Conservation (phyloP, 1,140 invertebrate species). For the Eumaeus atala region DNA sequence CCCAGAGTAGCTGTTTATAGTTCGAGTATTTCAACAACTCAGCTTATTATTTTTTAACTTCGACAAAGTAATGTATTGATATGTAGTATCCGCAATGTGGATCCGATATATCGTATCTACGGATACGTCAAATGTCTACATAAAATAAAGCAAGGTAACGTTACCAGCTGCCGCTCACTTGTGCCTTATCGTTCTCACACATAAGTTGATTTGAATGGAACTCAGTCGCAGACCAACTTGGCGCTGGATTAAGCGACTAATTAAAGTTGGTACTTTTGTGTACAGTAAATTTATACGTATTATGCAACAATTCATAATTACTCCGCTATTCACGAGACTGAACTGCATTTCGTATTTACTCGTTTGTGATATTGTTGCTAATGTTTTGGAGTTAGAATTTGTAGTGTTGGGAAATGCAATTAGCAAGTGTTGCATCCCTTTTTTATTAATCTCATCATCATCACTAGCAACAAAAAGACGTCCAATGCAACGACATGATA, state of each 20-base stretch:
- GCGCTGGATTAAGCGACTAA: conserved; percentile 39
- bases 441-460: no score
- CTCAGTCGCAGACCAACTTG: conserved; percentile 31
- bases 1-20: no score
- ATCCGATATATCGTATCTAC: neutral
- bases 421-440: no score
- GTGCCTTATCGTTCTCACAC: conserved; percentile 40
- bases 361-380: no score
- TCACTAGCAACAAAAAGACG: no score
- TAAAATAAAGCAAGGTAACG: neutral
- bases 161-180: conserved; percentile 20
- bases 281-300: conserved; percentile 28
- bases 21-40: no score
- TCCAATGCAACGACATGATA: no score
- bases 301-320: conserved; percentile 24
- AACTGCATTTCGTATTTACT: neutral
- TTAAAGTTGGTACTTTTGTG: conserved; percentile 48
- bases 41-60: no score
- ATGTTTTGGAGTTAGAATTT: no score
- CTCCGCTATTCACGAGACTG: conserved; percentile 22
- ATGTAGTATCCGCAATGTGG: no score
- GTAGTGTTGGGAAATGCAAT: no score
- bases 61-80: no score
- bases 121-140: neutral
- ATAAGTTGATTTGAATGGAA: conserved; percentile 43